Percentiles rank a stretch among this genome's conserved stretches.
Evolutionary conservation across 2,888 invertebrate species (phyloP).

Genomic region (Drosophila ezoana): DNA sequence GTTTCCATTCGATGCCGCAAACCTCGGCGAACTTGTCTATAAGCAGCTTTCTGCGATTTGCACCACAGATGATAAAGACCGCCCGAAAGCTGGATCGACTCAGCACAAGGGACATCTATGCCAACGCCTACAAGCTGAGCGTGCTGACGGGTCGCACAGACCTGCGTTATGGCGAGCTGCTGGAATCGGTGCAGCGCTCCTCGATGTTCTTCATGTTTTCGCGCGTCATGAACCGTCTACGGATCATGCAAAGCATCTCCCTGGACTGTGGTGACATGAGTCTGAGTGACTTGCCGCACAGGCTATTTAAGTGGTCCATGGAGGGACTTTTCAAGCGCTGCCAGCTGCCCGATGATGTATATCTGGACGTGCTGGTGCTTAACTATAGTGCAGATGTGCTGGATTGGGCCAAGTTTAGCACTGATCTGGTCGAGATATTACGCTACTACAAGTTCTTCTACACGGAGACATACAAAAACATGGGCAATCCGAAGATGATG

Average conservation of each 20-base stretch:
- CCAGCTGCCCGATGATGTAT: constrained; percentile 10
- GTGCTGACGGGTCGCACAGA: background rate
- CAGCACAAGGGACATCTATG: background rate
- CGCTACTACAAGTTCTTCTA: constrained; percentile 34
- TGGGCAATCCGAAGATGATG: constrained; percentile 3
- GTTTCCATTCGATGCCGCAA: background rate
- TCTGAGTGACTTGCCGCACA: constrained; percentile 22
- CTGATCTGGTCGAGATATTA: constrained; percentile 37
- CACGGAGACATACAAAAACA: constrained; percentile 5
- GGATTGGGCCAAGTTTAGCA: constrained; percentile 38
- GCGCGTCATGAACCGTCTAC: constrained; percentile 10
- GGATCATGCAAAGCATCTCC: constrained; percentile 15
- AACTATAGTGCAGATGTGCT: constrained; percentile 5
- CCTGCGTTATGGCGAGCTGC: constrained; percentile 12
- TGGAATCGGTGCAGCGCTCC: constrained; percentile 30
- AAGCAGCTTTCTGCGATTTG: background rate
- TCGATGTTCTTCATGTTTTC: constrained; percentile 37
- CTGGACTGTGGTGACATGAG: constrained; percentile 1
- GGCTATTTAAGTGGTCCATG: constrained; percentile 44
- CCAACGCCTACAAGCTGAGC: background rate
- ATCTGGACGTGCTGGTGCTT: constrained; percentile 38
- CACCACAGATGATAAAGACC: background rate
- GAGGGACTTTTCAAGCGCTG: constrained; percentile 36
- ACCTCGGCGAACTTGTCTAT: background rate
- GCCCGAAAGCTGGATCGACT: background rate